Base-by-base conservation (phyloP, 1,140 invertebrate genomes). In the Hyposmocoma kahamanoa region DNA sequence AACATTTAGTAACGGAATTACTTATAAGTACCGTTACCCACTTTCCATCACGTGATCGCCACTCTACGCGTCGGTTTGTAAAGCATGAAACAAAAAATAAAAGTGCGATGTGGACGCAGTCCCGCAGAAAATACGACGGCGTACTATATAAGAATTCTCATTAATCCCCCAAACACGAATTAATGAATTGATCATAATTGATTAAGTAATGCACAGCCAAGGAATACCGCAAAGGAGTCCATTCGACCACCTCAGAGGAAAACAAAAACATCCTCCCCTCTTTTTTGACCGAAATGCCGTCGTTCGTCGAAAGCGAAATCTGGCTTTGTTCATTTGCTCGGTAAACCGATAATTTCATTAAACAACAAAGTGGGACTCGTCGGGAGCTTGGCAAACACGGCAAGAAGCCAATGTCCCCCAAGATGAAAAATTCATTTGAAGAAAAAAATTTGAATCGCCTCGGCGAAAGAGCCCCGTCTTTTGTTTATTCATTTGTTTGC, bases 321-420 rank as follows among this genome's bases (percentile, higher is more conserved):
- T 75, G 71, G 81, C 80, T 82, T 80, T 84, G 81, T 85, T 85
- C 79, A 85, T 85, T 85, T 85, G 72, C 75, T 83, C 72, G 74
- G 78, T 82, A 85, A 85, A 85, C 82, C 82, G 82, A 85, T 85
- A 85, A 85, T 85, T 85, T 84, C 72, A 84, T 85, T 85, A 85
- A 82, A 82, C 79, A 85, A 83, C 78, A 85, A 83, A 83, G 77
- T 80, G 73, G 74, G 69, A 72, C 60, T 78, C 69, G 62, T 64
- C 57, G 67, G 70, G 47, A 68, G 70, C 59, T 69, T 66, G 50
- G 77, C 78, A 83, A 83, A 84, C 79, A 83, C 65, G 73, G 67
- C 72, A 82, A 85, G 82, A 83, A 85, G 79, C 76, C 79, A 74
- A 71, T 81, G 79, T 80, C 82, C 82, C 82, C 77, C 53, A 75